These are phyloP conservation scores for Dascyllus trimaculatus DNA, from an alignment of 2,113 vertebrate species.

Conservation along the genomic window DNA sequence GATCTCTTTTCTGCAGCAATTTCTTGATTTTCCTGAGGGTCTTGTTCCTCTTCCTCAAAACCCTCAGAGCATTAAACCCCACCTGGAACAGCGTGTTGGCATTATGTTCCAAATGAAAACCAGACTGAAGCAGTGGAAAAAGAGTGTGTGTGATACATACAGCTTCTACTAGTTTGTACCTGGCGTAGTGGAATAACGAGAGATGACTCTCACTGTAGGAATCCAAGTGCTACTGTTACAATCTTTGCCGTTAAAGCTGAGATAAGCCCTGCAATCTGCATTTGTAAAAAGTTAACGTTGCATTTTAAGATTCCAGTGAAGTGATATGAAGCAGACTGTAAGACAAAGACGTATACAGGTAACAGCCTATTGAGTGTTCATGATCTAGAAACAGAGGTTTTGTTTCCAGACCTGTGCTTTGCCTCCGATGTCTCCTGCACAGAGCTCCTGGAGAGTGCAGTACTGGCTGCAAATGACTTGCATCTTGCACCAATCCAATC, in stretches of 20 bases:
- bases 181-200: not conserved
- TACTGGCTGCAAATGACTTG: conserved; percentile 91
- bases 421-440: conserved; percentile 95
- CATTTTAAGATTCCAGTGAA: not conserved
- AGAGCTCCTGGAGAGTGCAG: conserved; percentile 91
- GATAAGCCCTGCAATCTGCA: conserved; percentile 90
- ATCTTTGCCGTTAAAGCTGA: conserved; percentile 89
- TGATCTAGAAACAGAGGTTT: not conserved
- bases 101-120: not conserved
- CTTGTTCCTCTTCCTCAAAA: conserved; percentile 94
- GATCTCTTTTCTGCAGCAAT: conserved; percentile 82
- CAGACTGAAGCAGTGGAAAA: not conserved
- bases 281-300: conserved; percentile 41
- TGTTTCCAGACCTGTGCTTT: conserved; percentile 90
- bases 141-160: conserved; percentile 78
- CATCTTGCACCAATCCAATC: conserved; percentile 90
- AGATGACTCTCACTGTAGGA: conserved; percentile 85
- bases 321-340: conserved; percentile 78
- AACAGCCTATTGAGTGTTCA: not conserved
- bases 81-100: conserved; percentile 79
- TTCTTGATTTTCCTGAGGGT: conserved; percentile 91
- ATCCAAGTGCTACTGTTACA: conserved; percentile 89
- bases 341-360: not conserved
- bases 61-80: conserved; percentile 90
- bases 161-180: conserved; percentile 88